phyloP scores from a whole-genome alignment of 1,140 invertebrate species.

The Chymomyza costata region DNA sequence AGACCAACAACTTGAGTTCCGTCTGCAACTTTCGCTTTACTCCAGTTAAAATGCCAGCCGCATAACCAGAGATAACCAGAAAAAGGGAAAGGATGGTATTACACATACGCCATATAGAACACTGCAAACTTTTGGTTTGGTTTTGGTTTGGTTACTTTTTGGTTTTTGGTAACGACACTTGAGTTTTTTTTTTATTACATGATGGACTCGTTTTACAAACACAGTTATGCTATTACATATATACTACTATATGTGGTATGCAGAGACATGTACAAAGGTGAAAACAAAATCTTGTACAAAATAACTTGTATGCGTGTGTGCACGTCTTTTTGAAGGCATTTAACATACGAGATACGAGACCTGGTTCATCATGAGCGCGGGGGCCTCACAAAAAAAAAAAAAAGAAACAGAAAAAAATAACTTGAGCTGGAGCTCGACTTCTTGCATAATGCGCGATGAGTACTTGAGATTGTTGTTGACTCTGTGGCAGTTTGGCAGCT shows the following conservation, averaged over 20 bases:
- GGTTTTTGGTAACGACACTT: constrained; percentile 14
- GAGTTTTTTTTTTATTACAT: constrained; percentile 38
- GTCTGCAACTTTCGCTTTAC: no score
- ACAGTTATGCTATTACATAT: no score
- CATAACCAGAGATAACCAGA: no score
- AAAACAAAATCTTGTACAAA: constrained; percentile 48
- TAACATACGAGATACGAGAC: constrained; percentile 38
- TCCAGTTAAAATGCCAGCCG: no score
- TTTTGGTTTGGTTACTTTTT: neutral
- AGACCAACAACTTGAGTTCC: no score
- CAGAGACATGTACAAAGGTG: constrained; percentile 47
- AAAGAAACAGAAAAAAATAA: neutral
- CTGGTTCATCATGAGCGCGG: neutral
- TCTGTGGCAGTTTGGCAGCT: constrained; percentile 15
- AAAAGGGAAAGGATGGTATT: constrained; percentile 26
- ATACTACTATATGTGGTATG: constrained; percentile 7
- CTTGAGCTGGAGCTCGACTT: constrained; percentile 54
- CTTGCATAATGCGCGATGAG: constrained; percentile 57
- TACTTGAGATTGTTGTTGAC: constrained; percentile 48
- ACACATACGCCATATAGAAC: constrained; percentile 15
- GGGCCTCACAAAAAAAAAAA: neutral
- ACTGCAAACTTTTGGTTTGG: constrained; percentile 19
- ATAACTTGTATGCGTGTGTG: constrained; percentile 25
- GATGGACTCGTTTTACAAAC: constrained; percentile 37
- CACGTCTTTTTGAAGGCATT: constrained; percentile 38